Evolutionary conservation across 2,113 vertebrate genomes (phyloP), one percentile per base, ranked within the genome.

Genomic region (Pteropus alecto): DNA sequence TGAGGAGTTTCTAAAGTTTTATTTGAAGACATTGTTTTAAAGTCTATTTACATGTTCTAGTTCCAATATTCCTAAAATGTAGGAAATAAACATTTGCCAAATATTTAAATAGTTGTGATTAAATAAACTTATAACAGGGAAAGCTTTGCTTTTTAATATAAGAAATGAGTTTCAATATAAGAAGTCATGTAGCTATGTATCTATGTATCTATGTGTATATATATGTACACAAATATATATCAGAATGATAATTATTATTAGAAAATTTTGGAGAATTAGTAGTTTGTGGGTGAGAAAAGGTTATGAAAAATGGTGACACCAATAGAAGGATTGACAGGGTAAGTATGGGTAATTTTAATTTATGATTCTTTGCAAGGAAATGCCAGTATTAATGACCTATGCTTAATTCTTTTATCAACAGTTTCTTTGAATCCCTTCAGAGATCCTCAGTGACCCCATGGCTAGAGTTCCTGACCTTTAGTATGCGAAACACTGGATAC

Each of bases 361-460:
- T 89, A 65, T 84, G 97, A 82, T 81, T 96, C 60, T 48, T 76
- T 54, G 67, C 13, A 87, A 71, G 38, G 63, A 89, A 71, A 87
- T 56, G 43, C 33, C 48, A 35, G 18, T 28, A 21, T 58, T 95
- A 67, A 97, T 96, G 93, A 77, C 58, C 61, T 77, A 58, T 48
- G 74, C 91, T 93, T 93, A 91, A 87, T 95, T 96, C 89, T 96
- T 85, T 85, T 60, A 96, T 95, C 95, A 97, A 83, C 73, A 96
- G 91, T 83, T 33, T 71, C 85, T 97, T 96, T 97, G 84, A 97
- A 92, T 77, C 63, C 51, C 24, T 74, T 97, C 35, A 71, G 86
- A 91, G 7, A 68, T 89, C 58, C 46, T 83, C 26, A 10, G 10
- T 95, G 97, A 97, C 97, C 98, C 85, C 51, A 9, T 10, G 68